Evolutionary conservation across 2,113 vertebrate species (phyloP), one percentile per base, ranked within the genome.

Genomic region (Malurus alboscapulatus): DNA sequence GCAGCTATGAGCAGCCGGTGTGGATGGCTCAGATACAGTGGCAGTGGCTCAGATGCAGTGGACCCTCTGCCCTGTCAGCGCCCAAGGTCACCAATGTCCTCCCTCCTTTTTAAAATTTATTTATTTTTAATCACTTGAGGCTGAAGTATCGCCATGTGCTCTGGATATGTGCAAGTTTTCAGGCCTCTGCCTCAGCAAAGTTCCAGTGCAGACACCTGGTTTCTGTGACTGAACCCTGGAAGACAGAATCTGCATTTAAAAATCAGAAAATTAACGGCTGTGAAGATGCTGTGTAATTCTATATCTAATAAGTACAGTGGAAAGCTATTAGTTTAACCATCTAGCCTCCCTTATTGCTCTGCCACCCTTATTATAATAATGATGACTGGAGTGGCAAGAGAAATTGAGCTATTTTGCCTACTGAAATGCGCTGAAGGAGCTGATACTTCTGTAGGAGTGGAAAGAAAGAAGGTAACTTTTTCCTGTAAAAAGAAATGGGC

Each of bases 381-480:
- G 29, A 65, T 73, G 73, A 85, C 17, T 63, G 34, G n/a, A 68
- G 50, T 38, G 17, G 22, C 19, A 67, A 76, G 81, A 87, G 92
- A 90, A 88, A 82, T 13, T 8, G 50, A 94, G 16, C 30, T 8
- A 32, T 66, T 85, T 85, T 92, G 63, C 53, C 76, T 87, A 4
- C 42, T 62, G 36, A 88, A 88, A 78, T 57, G 10, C 50, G 53
- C 32, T 83, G 65, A 82, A 78, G 16, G 50, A 75, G 29, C 32
- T 9, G 5, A 42, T 76, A n/a, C 11, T 48, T 73, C 51, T 55
- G 20, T 38, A 89, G 63, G 13, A 87, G 72, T 14, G 22, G 62
- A 81, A 84, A 79, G 68, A 83, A 96, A 86, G 55, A 86, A 72
- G 24, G 45, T 68, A 67, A 77, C 59, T 90, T 93, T 92, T 74